Conservation (phyloP, 2,888 invertebrate species). For the Anodontia alba region DNA sequence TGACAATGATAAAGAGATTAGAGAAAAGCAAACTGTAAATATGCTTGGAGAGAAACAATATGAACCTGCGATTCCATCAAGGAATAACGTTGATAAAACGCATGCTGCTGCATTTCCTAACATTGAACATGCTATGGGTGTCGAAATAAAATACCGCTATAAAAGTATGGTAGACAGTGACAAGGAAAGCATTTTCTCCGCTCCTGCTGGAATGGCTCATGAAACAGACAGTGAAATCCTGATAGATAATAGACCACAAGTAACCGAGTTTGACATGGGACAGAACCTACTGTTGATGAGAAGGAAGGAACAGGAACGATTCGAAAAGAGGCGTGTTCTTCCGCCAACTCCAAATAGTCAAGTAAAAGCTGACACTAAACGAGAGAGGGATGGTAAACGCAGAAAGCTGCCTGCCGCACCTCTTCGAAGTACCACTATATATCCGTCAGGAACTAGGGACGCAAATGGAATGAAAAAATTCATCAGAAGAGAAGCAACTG, state of each 20-base stretch:
- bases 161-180: conserved; percentile 43
- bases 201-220: conserved; percentile 40
- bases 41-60: conserved; percentile 47
- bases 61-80: not conserved
- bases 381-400: conserved; percentile 33
- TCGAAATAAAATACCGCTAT: conserved; percentile 46
- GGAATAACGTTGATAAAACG: not conserved
- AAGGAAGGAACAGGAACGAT: conserved; percentile 36
- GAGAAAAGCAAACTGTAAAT: conserved; percentile 38
- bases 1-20: not conserved
- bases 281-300: conserved; percentile 47
- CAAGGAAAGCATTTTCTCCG: conserved; percentile 44
- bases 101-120: conserved; percentile 47
- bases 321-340: conserved; percentile 35
- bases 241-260: not conserved
- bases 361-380: conserved; percentile 21
- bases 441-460: conserved; percentile 25
- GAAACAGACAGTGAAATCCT: conserved; percentile 17
- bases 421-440: conserved; percentile 34
- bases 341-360: conserved; percentile 39
- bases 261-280: conserved; percentile 44
- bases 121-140: conserved; percentile 54
- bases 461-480: conserved; percentile 26
- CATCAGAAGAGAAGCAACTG: conserved; percentile 42
- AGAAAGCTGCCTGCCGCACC: conserved; percentile 46